These are phyloP conservation scores for Limnothrissa miodon DNA, from an alignment of 2,113 vertebrate genomes.

Conservation along the genomic window DNA sequence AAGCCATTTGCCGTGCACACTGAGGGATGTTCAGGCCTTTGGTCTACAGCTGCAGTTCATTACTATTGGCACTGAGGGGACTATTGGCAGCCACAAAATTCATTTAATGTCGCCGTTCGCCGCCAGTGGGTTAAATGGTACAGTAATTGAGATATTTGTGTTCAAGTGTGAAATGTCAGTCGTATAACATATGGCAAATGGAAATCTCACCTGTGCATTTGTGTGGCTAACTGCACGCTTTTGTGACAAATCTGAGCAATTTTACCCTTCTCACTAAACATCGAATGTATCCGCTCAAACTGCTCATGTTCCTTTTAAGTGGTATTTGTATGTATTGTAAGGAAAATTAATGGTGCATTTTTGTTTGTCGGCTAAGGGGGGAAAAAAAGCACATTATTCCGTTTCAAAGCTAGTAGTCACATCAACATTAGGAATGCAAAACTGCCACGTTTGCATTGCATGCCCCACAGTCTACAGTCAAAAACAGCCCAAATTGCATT, in stretches of 20 bases:
- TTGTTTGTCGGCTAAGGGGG: background rate
- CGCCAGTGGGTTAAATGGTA: background rate
- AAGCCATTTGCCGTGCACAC: background rate
- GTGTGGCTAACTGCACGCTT: background rate
- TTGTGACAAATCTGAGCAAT: background rate
- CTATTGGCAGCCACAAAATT: background rate
- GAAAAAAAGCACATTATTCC: background rate
- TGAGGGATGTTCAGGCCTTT: background rate
- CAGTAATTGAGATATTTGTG: constrained; percentile 7
- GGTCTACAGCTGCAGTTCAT: background rate
- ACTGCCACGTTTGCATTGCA: background rate
- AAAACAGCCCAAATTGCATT: background rate
- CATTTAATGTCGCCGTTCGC: background rate
- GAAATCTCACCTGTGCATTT: constrained; percentile 5
- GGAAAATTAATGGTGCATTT: background rate
- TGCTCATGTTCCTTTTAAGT: background rate
- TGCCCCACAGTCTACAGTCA: background rate
- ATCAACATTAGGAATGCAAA: background rate
- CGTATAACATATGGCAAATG: background rate
- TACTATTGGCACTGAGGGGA: background rate
- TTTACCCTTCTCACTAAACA: background rate
- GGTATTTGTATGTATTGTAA: background rate
- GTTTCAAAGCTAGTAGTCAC: background rate
- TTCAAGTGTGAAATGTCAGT: background rate
- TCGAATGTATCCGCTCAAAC: background rate